Evolutionary conservation across 2,797 vertebrate genomes (phyloP), one percentile per base, ranked within the genome.

Genomic region (Tenualosa thibaudeaui): DNA sequence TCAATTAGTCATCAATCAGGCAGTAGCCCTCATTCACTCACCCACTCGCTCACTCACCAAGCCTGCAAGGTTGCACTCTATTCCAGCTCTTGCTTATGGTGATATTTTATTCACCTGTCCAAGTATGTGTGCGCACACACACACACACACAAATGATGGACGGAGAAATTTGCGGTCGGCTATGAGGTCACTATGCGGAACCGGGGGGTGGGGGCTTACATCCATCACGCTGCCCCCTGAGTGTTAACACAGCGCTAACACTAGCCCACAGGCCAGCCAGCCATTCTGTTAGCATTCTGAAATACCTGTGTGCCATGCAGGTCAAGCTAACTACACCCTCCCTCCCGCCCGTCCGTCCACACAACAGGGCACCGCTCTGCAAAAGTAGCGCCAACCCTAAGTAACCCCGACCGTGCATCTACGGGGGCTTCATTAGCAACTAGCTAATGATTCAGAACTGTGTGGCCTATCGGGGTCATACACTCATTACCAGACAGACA

Each of bases 391-490:
- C 31, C 84, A 24, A 22, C 65, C 37, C 68, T 12, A 13, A 19
- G 12, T 4, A 71, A 40, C 65, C 40, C 31, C 19, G 37, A 19
- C 31, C 13, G 37, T 5, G 40, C 71, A 19, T 46, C 37, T 78
- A 46, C 37, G 8, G 71, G 3, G 82, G 82, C 82, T 84, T 83
- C 82, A 90, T 89, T 87, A 89, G 82, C 26, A 58, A 46, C 68
- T 31, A 50, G 84, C 85, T 84, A 88, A 89, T 88, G 87, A 88
- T 85, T 54, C 81, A 85, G 84, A 82, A 83, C 88, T 58, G 85
- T 75, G 65, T 37, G 71, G 83, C 37, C 71, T 46, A 82, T 19
- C n/a, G 83, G 84, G 85, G 81, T 83, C 84, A 58, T 51, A 60
- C 84, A 31, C 78, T 88, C 83, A 85, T 89, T 89, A 89, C 40